phyloP scores from a whole-genome alignment of 1,140 invertebrate species.

The Delia radicum region DNA sequence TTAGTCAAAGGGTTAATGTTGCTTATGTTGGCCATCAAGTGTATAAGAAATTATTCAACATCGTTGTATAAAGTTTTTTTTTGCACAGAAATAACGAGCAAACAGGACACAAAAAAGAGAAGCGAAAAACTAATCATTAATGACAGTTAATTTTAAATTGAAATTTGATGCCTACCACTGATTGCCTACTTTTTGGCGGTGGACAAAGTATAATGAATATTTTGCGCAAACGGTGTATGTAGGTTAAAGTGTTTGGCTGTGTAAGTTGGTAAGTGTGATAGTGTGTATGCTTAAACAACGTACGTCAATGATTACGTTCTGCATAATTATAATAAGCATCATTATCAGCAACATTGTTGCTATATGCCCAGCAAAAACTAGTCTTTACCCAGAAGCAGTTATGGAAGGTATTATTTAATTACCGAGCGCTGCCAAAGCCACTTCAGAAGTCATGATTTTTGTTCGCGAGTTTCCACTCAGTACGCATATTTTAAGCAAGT shows the following conservation, averaged over 20 bases:
- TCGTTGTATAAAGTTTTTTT: background rate
- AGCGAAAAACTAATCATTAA: background rate
- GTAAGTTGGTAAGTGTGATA: background rate
- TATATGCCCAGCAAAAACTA: too few relatives aligned
- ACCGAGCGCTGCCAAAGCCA: too few relatives aligned
- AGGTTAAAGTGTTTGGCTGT: background rate
- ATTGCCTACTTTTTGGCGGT: background rate
- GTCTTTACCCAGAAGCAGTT: too few relatives aligned
- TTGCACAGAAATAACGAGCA: background rate
- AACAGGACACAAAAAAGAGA: background rate
- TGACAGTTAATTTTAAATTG: slow-evolving; percentile 10
- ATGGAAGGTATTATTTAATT: too few relatives aligned
- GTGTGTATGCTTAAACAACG: background rate
- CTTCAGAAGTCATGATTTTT: too few relatives aligned
- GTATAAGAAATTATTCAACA: too few relatives aligned
- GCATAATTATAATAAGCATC: background rate
- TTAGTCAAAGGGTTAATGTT: too few relatives aligned
- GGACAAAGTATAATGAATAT: background rate
- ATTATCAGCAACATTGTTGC: background rate
- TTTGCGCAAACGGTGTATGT: background rate
- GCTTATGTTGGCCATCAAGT: too few relatives aligned
- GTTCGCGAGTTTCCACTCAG: too few relatives aligned
- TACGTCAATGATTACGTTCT: background rate
- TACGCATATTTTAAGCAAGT: too few relatives aligned
- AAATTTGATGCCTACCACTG: slow-evolving; percentile 2